Percentiles rank a stretch among this genome's conserved stretches.
Conservation (phyloP, 2,888 invertebrate genomes). For the Drosophila demipolita region DNA sequence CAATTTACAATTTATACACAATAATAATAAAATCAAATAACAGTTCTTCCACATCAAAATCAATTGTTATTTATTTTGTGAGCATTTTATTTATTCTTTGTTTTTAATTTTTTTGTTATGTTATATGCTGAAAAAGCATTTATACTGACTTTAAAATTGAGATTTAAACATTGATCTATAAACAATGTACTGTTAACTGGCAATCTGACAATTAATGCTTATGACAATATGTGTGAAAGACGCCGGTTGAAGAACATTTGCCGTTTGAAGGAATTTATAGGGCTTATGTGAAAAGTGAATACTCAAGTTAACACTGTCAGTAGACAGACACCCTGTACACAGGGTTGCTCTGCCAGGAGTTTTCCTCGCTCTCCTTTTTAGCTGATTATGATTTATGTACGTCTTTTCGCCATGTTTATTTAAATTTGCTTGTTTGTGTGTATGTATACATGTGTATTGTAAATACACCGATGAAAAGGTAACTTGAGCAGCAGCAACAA, state of each 20-base stretch:
- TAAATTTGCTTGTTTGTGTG: not conserved
- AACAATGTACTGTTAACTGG: constrained; percentile 37
- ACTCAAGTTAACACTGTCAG: not conserved
- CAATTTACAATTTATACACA: constrained; percentile 45
- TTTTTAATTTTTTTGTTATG: constrained; percentile 5
- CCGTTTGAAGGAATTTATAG: not conserved
- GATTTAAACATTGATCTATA: constrained; percentile 40
- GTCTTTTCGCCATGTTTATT: not conserved
- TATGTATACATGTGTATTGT: not conserved
- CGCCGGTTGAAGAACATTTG: constrained; percentile 23
- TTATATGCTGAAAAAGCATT: constrained; percentile 10
- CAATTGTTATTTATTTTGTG: constrained; percentile 48
- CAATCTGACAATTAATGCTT: constrained; percentile 9
- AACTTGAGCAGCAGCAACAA: not conserved
- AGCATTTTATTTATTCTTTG: not conserved
- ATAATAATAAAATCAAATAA: constrained; percentile 44
- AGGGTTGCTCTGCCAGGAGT: not conserved
- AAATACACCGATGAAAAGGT: not conserved
- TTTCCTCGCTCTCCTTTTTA: not conserved
- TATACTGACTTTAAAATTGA: constrained; percentile 11
- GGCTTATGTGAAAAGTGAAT: not conserved
- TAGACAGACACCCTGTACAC: not conserved
- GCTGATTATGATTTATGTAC: not conserved
- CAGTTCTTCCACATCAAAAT: constrained; percentile 36
- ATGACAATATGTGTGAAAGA: constrained; percentile 21